Percentiles rank a stretch among this genome's conserved stretches.
Conservation (phyloP, 2,888 invertebrate species). For the Ecliptopera silaceata region DNA sequence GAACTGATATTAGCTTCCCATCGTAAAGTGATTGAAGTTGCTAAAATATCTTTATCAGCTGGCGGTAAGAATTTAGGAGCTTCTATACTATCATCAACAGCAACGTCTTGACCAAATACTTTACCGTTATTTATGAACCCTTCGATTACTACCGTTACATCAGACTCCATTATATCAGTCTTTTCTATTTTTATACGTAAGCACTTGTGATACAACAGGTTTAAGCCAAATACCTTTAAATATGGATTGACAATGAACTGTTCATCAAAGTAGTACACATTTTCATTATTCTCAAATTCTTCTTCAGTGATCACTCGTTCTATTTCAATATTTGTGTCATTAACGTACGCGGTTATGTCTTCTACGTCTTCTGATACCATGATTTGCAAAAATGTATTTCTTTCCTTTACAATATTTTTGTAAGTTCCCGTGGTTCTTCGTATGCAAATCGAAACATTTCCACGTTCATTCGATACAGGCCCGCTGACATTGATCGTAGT, state of each 20-base stretch:
- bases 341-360: conserved; percentile 55
- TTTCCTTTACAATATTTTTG: conserved; percentile 55
- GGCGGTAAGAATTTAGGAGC: conserved; percentile 48
- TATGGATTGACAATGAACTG: conserved; percentile 62
- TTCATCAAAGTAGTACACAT: conserved; percentile 59
- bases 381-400: conserved; percentile 61
- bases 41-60: conserved; percentile 44
- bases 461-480: conserved; percentile 44
- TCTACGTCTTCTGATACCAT: conserved; percentile 52
- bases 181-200: conserved; percentile 63
- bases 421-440: conserved; percentile 61
- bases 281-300: conserved; percentile 54
- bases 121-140: conserved; percentile 48
- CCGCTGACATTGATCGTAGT: conserved; percentile 53
- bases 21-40: conserved; percentile 50
- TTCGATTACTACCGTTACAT: conserved; percentile 63
- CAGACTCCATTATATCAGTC: conserved; percentile 53
- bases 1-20: conserved; percentile 53
- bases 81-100: conserved; percentile 38
- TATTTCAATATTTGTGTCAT: conserved; percentile 54
- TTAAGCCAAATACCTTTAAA: conserved; percentile 41
- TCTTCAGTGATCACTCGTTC: conserved; percentile 49
- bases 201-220: conserved; percentile 51
- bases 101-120: conserved; percentile 47
- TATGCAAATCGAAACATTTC: conserved; percentile 57